Base-by-base conservation (phyloP, 92 coral and sea anemone species). In the Parazoanthus darwini region DNA sequence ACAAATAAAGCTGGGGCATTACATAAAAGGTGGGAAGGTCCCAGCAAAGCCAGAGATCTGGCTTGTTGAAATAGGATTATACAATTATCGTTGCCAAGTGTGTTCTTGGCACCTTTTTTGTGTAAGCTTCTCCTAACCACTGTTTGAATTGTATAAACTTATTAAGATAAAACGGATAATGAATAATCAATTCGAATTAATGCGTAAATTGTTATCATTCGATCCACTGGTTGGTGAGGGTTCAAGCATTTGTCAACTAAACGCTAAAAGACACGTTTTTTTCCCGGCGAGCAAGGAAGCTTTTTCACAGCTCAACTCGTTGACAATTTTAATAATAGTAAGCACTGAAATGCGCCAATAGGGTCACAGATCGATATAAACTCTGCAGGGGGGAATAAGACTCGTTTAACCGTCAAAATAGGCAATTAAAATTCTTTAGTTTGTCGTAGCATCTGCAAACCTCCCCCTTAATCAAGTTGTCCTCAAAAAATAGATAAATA, bases 371-470 rank as follows among this genome's bases (percentile, higher is more conserved):
- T 92, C 93, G 92, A 82, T 81, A 78, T 86, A 82, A 85, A 20
- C 96, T 63, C 98, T 43, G 91, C 85, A 76, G 98, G 98, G 96
- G 98, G 98, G 92, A 86, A 94, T 90, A 87, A 90, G 90, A 92
- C 50, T 92, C 94, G 92, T 89, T 92, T 92, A 92, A 89, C 89
- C 94, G 94, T 93, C 96, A 95, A 95, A 93, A 93, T 92, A 92
- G 96, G 92, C 96, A 95, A 93, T 95, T 95, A 93, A 92, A 95
- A 88, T 91, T 88, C 98, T 92, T 93, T 95, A 92, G 93, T 90
- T 88, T 89, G 86, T 75, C 88, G 88, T 80, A 90, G 90, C 94
- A 91, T 95, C 94, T 93, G 93, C 93, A 82, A 82, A 93, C 96
- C 96, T 92, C 98, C 98, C 88, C 94, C 89, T 90, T 92, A 93